Conservation (phyloP, 2,797 vertebrate genomes). For the Amphiprion clarkii region DNA sequence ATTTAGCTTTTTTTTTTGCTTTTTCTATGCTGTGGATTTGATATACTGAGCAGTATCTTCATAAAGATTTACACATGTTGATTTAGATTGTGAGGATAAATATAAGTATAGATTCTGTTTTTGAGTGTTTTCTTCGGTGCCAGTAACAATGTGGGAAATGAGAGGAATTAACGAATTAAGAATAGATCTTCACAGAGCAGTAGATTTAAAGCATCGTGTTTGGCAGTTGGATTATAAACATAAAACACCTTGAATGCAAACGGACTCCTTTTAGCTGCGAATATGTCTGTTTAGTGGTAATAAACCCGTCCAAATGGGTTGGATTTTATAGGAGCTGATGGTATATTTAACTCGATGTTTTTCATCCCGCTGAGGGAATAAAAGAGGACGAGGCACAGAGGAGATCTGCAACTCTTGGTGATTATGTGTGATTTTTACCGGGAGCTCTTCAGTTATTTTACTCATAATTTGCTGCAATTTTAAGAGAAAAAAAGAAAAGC, state of each 20-base stretch:
- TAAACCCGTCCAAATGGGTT: slow-evolving; percentile 5
- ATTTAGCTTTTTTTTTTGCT: no score
- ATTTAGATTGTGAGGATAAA: no score
- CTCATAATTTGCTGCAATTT: neutral
- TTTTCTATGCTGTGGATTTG: no score
- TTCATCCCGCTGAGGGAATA: neutral
- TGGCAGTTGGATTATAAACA: slow-evolving; percentile 1
- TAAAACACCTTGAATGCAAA: slow-evolving; percentile 6
- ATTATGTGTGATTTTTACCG: neutral
- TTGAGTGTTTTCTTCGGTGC: neutral
- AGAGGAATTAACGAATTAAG: neutral
- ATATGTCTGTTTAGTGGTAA: neutral
- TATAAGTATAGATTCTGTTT: no score
- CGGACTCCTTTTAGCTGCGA: slow-evolving; percentile 27
- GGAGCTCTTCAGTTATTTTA: neutral
- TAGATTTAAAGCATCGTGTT: neutral
- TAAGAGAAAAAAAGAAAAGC: neutral
- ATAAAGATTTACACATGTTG: no score
- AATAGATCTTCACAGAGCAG: neutral
- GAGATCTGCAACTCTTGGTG: neutral
- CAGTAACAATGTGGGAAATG: neutral
- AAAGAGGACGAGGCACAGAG: slow-evolving; percentile 2
- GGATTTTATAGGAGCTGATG: slow-evolving; percentile 2
- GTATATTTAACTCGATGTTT: slow-evolving; percentile 29
- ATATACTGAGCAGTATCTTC: no score